These are phyloP conservation scores for Porites australiensis DNA, from an alignment of 64 coral and sea anemone genomes.

Conservation along the genomic window DNA sequence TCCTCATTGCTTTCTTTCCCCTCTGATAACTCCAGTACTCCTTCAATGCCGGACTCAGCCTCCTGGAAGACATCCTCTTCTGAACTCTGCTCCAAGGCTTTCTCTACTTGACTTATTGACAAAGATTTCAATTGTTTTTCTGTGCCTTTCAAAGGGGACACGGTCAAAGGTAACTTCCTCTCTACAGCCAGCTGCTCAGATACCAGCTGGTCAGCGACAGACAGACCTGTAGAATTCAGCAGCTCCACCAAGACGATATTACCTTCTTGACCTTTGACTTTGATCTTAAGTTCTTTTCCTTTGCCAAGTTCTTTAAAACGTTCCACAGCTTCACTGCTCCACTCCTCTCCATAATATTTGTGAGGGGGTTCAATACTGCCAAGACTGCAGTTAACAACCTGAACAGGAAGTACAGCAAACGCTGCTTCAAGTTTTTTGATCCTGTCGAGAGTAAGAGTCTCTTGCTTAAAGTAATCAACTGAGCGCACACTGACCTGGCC, in stretches of 20 bases:
- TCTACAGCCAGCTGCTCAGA: slow-evolving; percentile 12
- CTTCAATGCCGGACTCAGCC: slow-evolving; percentile 26
- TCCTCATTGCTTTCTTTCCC: not conserved
- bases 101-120: not conserved
- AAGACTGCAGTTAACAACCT: slow-evolving; percentile 26
- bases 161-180: not conserved
- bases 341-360: slow-evolving; percentile 41
- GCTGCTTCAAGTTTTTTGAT: slow-evolving; percentile 49
- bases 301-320: slow-evolving; percentile 29
- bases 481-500: slow-evolving; percentile 31
- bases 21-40: not conserved
- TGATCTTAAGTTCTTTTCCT: not conserved
- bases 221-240: slow-evolving; percentile 4
- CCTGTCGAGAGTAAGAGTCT: slow-evolving; percentile 23
- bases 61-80: slow-evolving; percentile 27
- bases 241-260: not conserved
- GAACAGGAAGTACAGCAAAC: slow-evolving; percentile 65
- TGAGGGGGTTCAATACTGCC: slow-evolving; percentile 3
- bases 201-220: slow-evolving; percentile 5
- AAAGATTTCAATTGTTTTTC: not conserved
- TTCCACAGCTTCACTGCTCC: slow-evolving; percentile 11
- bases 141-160: not conserved
- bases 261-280: slow-evolving; percentile 1
- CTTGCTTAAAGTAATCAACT: slow-evolving; percentile 53
- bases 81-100: slow-evolving; percentile 22